phyloP scores from a whole-genome alignment of 2,113 vertebrate species.

The Takifugu flavidus region DNA sequence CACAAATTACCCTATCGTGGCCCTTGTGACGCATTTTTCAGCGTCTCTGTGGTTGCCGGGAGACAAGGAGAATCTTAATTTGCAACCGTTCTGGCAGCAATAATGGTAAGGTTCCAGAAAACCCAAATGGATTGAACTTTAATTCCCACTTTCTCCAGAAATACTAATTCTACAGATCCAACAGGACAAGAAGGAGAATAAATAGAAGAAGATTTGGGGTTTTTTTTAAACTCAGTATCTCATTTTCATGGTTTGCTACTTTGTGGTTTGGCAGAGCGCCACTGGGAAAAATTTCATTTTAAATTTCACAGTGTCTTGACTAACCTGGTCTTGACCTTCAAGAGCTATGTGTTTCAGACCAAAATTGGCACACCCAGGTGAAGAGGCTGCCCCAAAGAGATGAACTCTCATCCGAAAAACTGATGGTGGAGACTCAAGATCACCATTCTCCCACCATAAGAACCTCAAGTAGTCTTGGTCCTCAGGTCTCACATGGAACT shows the following conservation, averaged over 20 bases:
- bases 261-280: conserved; percentile 70
- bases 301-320: too few relatives aligned
- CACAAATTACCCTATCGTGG: conserved; percentile 71
- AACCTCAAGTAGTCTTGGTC: too few relatives aligned
- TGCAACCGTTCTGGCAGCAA: conserved; percentile 68
- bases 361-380: too few relatives aligned
- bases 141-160: conserved; percentile 65
- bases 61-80: conserved; percentile 75
- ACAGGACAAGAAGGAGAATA: conserved; percentile 64
- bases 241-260: conserved; percentile 74
- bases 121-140: conserved; percentile 68
- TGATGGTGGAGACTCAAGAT: too few relatives aligned
- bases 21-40: conserved; percentile 70
- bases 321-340: too few relatives aligned
- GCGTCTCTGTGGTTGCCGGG: conserved; percentile 60
- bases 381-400: too few relatives aligned
- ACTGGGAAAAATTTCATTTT: conserved; percentile 62
- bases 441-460: too few relatives aligned
- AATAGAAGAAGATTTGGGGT: conserved; percentile 66
- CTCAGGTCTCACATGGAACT: too few relatives aligned
- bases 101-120: conserved; percentile 77
- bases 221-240: conserved; percentile 70
- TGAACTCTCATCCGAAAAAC: too few relatives aligned
- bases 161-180: conserved; percentile 72
- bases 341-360: too few relatives aligned